A percentile compares a stretch with the other conserved stretches of the same genome.
phyloP scores from a whole-genome alignment of 2,888 invertebrate species.

The Hymenopus coronatus region DNA sequence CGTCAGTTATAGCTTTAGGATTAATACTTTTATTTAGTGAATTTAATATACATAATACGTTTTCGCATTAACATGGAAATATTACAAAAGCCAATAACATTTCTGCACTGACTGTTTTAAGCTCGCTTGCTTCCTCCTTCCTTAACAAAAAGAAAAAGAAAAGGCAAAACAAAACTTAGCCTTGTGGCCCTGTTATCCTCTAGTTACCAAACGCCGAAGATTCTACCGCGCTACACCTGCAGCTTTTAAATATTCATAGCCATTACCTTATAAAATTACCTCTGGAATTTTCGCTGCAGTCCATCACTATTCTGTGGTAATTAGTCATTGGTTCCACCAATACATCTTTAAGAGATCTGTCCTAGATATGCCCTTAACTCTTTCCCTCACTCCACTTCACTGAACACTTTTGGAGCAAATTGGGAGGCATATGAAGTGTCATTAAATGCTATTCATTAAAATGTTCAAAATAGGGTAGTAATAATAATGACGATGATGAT shows the following conservation, averaged over 20 bases:
- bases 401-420: not conserved
- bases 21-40: no score
- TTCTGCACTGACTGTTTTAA: not conserved
- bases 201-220: not conserved
- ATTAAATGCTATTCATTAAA: no score
- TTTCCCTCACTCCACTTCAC: not conserved
- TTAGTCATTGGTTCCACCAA: not conserved
- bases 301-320: not conserved
- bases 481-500: no score
- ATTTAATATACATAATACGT: no score
- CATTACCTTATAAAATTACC: not conserved
- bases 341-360: not conserved
- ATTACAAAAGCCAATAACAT: not conserved
- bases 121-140: not conserved
- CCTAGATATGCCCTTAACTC: not conserved
- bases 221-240: not conserved
- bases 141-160: not conserved
- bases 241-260: not conserved
- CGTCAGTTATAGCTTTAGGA: no score
- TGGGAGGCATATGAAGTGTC: not conserved
- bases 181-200: not conserved
- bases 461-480: no score
- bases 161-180: not conserved
- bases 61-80: no score
- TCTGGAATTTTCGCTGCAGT: not conserved